Percentiles rank a stretch among this genome's conserved stretches.
phyloP scores from a whole-genome alignment of 2,113 vertebrate species.

The Hiodon tergisus region DNA sequence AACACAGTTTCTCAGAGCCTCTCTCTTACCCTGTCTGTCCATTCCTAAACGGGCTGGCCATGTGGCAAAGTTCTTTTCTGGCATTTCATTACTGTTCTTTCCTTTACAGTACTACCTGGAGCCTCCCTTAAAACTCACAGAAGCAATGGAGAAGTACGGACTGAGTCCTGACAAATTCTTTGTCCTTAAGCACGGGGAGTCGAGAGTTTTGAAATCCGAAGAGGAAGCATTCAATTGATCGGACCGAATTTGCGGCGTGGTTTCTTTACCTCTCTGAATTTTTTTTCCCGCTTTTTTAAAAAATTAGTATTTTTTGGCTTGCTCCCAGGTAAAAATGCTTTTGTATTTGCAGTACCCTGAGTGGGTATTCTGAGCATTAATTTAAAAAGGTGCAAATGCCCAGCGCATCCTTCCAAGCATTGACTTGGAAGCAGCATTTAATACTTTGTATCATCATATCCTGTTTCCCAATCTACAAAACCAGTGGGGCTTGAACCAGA shows the following conservation, averaged over 20 bases:
- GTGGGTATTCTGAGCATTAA: too few relatives aligned
- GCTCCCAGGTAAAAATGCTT: too few relatives aligned
- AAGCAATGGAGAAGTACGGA: conserved; percentile 75
- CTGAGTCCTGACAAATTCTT: conserved; percentile 80
- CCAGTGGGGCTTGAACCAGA: too few relatives aligned
- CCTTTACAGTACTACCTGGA: conserved; percentile 81
- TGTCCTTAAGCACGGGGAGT: conserved; percentile 83
- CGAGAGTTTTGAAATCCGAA: conserved; percentile 63
- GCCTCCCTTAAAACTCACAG: conserved; percentile 75
- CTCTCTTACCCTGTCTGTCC: neutral
- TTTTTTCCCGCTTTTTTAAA: too few relatives aligned
- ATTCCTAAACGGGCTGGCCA: neutral
- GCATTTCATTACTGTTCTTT: neutral
- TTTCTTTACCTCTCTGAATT: neutral
- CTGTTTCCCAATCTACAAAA: too few relatives aligned
- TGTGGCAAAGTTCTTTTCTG: conserved; percentile 4
- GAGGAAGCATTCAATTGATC: conserved; percentile 58
- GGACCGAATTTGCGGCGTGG: neutral
- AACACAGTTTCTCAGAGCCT: neutral
- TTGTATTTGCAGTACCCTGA: too few relatives aligned
- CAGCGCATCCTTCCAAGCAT: too few relatives aligned
- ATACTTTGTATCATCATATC: too few relatives aligned
- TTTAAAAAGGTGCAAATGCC: too few relatives aligned
- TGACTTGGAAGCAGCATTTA: too few relatives aligned
- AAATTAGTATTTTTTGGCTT: too few relatives aligned